These are phyloP conservation scores for Pogonocherus hispidulus DNA, from an alignment of 2,888 invertebrate species.

Conservation along the genomic window DNA sequence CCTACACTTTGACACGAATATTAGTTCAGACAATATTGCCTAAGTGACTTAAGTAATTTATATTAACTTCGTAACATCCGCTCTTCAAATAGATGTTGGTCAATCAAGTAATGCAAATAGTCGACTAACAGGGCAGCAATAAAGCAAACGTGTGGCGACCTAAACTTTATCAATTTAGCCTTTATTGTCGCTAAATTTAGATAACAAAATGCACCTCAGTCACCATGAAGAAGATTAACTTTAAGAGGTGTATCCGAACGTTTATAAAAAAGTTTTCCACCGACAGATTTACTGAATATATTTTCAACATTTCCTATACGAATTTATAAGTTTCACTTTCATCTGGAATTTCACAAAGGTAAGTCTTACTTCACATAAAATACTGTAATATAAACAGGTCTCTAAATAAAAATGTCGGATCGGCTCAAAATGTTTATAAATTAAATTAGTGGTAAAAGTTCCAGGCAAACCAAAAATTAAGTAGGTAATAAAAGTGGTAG, in stretches of 20 bases:
- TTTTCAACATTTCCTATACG: constrained; percentile 39
- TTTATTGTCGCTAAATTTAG: constrained; percentile 47
- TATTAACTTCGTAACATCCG: constrained; percentile 17
- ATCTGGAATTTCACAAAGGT: not conserved
- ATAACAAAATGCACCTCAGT: constrained; percentile 30
- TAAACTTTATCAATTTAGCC: constrained; percentile 39
- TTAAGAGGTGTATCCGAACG: constrained; percentile 30
- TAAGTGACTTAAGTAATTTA: constrained; percentile 18
- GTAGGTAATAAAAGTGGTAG: too few species aligned
- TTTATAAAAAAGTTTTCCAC: constrained; percentile 33
- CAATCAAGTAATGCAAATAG: constrained; percentile 12
- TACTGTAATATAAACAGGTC: too few species aligned
- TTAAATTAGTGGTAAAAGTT: too few species aligned
- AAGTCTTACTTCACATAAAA: not conserved
- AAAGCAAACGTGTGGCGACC: constrained; percentile 30
- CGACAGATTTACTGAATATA: constrained; percentile 35
- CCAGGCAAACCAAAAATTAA: too few species aligned
- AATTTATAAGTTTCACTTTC: constrained; percentile 9
- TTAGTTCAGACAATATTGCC: not conserved
- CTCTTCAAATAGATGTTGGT: not conserved
- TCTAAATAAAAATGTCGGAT: too few species aligned
- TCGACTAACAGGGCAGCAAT: constrained; percentile 67
- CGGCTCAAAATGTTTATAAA: too few species aligned
- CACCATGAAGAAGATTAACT: constrained; percentile 27
- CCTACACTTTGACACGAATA: not conserved